Evolutionary conservation across 2,888 invertebrate genomes (phyloP).

Genomic region (Andrena bucephala): DNA sequence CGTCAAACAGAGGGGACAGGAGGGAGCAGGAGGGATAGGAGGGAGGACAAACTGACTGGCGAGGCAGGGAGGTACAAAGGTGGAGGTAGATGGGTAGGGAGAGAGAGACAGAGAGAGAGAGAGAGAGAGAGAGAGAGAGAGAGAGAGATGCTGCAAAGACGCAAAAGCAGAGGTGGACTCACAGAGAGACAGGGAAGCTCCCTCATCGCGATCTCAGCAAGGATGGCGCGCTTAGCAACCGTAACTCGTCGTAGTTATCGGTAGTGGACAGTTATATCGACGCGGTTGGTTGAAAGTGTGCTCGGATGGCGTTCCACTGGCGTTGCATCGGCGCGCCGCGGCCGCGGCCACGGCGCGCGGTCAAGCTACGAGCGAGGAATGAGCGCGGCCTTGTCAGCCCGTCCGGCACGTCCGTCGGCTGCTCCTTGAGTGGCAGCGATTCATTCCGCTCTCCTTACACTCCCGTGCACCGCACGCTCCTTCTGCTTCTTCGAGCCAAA

Average conservation of each 20-base stretch:
- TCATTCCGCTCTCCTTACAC: constrained; percentile 72
- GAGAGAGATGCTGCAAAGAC: constrained; percentile 22
- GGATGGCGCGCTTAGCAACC: constrained; percentile 61
- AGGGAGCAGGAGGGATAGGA: neutral
- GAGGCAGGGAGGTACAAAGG: neutral
- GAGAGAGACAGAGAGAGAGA: neutral
- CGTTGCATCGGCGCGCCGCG: constrained; percentile 34
- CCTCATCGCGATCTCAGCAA: constrained; percentile 44
- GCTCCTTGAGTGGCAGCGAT: constrained; percentile 77
- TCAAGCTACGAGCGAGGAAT: constrained; percentile 44
- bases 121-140: neutral
- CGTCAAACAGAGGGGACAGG: constrained; percentile 13
- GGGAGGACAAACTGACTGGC: neutral
- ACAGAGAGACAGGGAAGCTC: constrained; percentile 23
- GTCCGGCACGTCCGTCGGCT: constrained; percentile 71
- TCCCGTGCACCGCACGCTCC: constrained; percentile 22
- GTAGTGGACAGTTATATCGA: constrained; percentile 64
- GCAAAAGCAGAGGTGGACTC: constrained; percentile 22
- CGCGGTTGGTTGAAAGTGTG: constrained; percentile 54
- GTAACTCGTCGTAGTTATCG: constrained; percentile 50
- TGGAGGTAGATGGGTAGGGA: neutral
- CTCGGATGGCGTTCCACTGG: constrained; percentile 43
- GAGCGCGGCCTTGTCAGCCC: constrained; percentile 72
- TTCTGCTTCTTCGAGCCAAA: constrained; percentile 35
- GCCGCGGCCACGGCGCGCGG: neutral